phyloP scores from a whole-genome alignment of 2,797 vertebrate genomes.

The Chelon labrosus region DNA sequence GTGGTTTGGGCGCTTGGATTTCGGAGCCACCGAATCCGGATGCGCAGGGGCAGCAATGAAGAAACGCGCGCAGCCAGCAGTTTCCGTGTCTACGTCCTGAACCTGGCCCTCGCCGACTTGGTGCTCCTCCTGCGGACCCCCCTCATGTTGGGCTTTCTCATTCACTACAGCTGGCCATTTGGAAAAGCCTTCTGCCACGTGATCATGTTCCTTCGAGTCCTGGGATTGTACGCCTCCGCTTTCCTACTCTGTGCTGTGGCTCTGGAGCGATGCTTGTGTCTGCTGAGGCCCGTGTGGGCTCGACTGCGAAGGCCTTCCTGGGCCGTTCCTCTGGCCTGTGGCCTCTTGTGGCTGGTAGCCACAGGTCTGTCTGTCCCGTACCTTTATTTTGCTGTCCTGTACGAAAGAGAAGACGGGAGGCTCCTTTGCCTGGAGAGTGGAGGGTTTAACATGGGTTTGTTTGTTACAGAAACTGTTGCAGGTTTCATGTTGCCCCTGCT shows the following conservation, averaged over 20 bases:
- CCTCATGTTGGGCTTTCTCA: slow-evolving; percentile 80
- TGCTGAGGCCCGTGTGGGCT: slow-evolving; percentile 85
- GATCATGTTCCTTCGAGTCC: slow-evolving; percentile 79
- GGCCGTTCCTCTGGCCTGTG: slow-evolving; percentile 82
- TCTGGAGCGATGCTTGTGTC: slow-evolving; percentile 85
- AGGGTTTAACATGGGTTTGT: slow-evolving; percentile 25
- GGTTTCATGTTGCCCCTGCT: slow-evolving; percentile 84
- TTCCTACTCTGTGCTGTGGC: slow-evolving; percentile 86
- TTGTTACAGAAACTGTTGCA: slow-evolving; percentile 77
- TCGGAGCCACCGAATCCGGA: slow-evolving; percentile 47
- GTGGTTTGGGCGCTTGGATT: slow-evolving; percentile 85
- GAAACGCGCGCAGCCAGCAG: slow-evolving; percentile 80
- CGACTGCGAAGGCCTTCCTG: slow-evolving; percentile 79
- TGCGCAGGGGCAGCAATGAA: slow-evolving; percentile 57
- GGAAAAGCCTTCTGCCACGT: slow-evolving; percentile 68
- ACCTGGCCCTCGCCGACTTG: slow-evolving; percentile 85
- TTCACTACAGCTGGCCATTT: slow-evolving; percentile 79
- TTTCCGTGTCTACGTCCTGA: slow-evolving; percentile 85
- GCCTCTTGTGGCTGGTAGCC: slow-evolving; percentile 79
- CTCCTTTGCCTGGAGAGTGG: slow-evolving; percentile 65
- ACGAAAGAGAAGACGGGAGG: rapidly evolving
- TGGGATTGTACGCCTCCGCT: slow-evolving; percentile 83
- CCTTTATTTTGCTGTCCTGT: slow-evolving; percentile 53
- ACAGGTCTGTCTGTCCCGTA: slow-evolving; percentile 76
- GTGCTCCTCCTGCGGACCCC: slow-evolving; percentile 82